These are phyloP conservation scores for Agriopis leucophaearia DNA, from an alignment of 2,888 invertebrate genomes.

Conservation along the genomic window DNA sequence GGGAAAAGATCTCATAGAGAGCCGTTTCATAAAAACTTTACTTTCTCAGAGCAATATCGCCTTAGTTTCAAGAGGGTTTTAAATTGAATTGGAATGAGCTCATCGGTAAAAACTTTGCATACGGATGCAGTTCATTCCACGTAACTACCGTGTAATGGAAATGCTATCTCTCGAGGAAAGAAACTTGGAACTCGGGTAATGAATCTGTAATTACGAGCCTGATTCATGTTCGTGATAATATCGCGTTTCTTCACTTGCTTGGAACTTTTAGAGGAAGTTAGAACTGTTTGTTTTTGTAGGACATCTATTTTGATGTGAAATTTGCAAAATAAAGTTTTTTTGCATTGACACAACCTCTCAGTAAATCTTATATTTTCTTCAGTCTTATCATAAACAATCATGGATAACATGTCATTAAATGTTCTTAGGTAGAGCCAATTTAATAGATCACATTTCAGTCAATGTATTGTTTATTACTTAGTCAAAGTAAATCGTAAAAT, in stretches of 20 bases:
- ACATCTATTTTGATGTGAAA: too few species aligned
- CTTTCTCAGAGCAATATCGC: slow-evolving; percentile 39
- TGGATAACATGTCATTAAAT: too few species aligned
- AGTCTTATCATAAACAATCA: too few species aligned
- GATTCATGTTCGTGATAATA: slow-evolving; percentile 41
- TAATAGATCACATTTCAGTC: too few species aligned
- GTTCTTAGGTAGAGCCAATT: too few species aligned
- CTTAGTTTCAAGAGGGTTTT: slow-evolving; percentile 33
- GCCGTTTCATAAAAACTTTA: slow-evolving; percentile 51
- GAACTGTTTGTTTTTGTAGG: neutral
- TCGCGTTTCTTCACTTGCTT: slow-evolving; percentile 27
- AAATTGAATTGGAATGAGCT: slow-evolving; percentile 44
- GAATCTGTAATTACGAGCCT: slow-evolving; percentile 55
- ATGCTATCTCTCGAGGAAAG: slow-evolving; percentile 54
- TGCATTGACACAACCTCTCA: too few species aligned
- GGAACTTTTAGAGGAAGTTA: slow-evolving; percentile 20
- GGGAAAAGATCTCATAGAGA: slow-evolving; percentile 46
- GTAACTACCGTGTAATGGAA: slow-evolving; percentile 61
- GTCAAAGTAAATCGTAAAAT: too few species aligned
- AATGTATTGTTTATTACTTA: too few species aligned
- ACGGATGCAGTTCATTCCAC: slow-evolving; percentile 55
- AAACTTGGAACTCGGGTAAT: slow-evolving; percentile 54
- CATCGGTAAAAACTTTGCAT: slow-evolving; percentile 52
- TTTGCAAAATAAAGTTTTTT: too few species aligned
- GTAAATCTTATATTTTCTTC: too few species aligned